These are phyloP conservation scores for Synergus gifuensis DNA, from an alignment of 2,888 invertebrate genomes.

Conservation along the genomic window DNA sequence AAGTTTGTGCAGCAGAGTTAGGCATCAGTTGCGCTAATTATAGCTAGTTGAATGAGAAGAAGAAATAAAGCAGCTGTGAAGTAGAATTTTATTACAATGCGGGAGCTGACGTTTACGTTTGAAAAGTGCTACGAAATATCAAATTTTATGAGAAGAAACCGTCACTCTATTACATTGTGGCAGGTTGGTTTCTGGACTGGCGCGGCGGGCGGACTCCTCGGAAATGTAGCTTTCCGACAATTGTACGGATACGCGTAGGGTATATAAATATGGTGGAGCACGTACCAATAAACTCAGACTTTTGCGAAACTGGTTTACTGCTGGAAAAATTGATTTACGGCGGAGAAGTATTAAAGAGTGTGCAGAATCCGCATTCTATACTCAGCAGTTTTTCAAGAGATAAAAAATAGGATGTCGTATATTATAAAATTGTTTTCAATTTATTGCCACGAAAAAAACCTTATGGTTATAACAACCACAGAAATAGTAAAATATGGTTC, in stretches of 20 bases:
- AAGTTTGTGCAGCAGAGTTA: neutral
- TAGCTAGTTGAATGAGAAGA: neutral
- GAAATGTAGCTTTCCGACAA: neutral
- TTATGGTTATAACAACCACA: no score
- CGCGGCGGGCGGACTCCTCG: neutral
- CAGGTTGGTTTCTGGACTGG: neutral
- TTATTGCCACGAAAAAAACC: no score
- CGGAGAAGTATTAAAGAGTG: neutral
- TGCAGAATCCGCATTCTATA: neutral
- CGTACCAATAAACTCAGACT: constrained; percentile 18
- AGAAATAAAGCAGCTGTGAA: neutral
- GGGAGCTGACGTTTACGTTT: neutral
- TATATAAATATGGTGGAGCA: constrained; percentile 2
- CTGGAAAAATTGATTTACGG: constrained; percentile 9
- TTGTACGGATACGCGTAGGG: constrained; percentile 4
- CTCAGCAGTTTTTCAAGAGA: neutral
- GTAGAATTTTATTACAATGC: neutral
- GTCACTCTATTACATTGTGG: neutral
- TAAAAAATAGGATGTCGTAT: neutral
- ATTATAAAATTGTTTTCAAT: neutral
- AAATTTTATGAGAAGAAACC: neutral
- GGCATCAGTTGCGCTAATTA: neutral
- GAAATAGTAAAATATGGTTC: no score
- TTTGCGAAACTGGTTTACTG: constrained; percentile 1
- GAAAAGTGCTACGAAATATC: neutral